phyloP scores from a whole-genome alignment of 2,888 invertebrate genomes.

The Emesis furor region DNA sequence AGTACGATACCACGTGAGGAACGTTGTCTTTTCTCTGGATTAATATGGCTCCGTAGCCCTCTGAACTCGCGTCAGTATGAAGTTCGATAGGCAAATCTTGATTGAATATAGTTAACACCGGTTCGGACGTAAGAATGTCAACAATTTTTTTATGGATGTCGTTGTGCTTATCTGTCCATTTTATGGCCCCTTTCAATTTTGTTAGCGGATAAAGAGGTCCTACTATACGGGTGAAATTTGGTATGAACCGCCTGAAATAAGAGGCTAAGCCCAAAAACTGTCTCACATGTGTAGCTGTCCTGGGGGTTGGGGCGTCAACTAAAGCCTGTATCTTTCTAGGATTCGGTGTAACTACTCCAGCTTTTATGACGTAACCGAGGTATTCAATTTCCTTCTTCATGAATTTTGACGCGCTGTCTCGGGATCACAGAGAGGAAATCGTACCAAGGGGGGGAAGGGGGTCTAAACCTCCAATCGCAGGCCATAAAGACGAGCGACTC shows the following conservation, averaged over 20 bases:
- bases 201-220: not conserved
- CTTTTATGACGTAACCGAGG: no score
- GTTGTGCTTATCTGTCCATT: constrained; percentile 34
- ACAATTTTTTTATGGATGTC: constrained; percentile 46
- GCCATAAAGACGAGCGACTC: no score
- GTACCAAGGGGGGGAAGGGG: no score
- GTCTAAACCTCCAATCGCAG: no score
- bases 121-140: constrained; percentile 54
- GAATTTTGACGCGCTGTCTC: no score
- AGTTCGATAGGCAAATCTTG: constrained; percentile 60
- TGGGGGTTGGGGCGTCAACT: no score
- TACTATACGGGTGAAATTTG: not conserved
- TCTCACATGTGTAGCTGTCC: not conserved
- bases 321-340: no score
- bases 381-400: no score
- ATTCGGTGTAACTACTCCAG: no score
- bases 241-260: not conserved
- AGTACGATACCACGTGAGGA: constrained; percentile 34
- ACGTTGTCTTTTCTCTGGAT: constrained; percentile 16
- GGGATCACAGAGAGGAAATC: no score
- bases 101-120: constrained; percentile 71
- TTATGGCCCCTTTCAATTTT: not conserved
- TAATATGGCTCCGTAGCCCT: constrained; percentile 71
- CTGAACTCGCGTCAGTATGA: constrained; percentile 71
- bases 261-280: not conserved